Evolutionary conservation across 2,888 invertebrate genomes (phyloP), one percentile per base, ranked within the genome.

Genomic region (Labia minor): DNA sequence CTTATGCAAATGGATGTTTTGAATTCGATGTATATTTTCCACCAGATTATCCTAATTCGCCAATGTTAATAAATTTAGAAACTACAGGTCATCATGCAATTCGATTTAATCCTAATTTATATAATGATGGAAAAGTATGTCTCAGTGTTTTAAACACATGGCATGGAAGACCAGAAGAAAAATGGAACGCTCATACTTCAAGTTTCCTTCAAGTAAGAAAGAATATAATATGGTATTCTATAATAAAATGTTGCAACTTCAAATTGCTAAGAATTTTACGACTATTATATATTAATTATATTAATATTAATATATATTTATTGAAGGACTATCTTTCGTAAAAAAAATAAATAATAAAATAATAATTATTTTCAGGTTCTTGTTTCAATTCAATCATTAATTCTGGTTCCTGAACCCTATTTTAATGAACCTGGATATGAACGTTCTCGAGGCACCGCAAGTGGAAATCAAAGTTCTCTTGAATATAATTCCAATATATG

Each of bases 391-490:
- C 94, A 95, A 79, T 92, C 92, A 62, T 81, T 95, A 74, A 95
- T 95, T 77, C 81, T 95, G 73, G 94, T 94, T 65, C 89, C 92
- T 66, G 94, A 95, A 80, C 94, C 94, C 67, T 95, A 94, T 79
- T 95, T 94, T 80, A 95, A 95, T 81, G 95, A 95, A 80, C 94
- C 95, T 19, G 94, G 95, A 66, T 95, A 92, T 80, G 95, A 95
- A 80, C 84, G 93, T 73, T 89, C 90, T 72, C 85, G 94, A 68
- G 93, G 93, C 70, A 92, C 94, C 37, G 87, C 90, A 69, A 86
- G 89, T 19, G 95, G 95, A 72, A 90, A 88, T 72, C 89, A 90
- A 77, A 92, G 92, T 75, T 93, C 93, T 71, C 85, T 89, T 74
- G 95, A 95, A 80, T 96, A 96, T 81, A 95, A 95, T 79, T 90